Base-by-base conservation (phyloP, 2,797 vertebrate species). In the Zalophus californianus region DNA sequence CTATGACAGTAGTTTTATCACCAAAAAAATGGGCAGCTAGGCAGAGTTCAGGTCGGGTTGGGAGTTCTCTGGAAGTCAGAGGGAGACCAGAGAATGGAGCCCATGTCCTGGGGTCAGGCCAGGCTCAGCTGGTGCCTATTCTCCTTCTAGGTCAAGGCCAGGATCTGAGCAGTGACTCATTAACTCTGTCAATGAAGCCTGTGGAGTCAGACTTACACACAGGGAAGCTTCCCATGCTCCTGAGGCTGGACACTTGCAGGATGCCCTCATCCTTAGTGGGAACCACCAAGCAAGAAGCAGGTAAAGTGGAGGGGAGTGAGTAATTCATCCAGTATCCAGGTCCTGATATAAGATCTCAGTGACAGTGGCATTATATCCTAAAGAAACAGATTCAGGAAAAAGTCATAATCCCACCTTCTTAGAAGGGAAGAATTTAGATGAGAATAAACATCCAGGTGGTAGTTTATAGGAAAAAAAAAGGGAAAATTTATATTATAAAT, bases 121-220 rank as follows among this genome's bases (percentile, higher is more conserved):
- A 56, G 15, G 2, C 3, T 15, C 0, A 0, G 15, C n/a, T 75
- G 27, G 38, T 5, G 11, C 25, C 29, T 50, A 6, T 2, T 75
- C 2, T 66, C 75, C 70, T 84, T 50, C 7, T 0, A n/a, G n/a
- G 25, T 70, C 58, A 85, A 79, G 21, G 3, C 6, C n/a, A 3
- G 23, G 29, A 75, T 35, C 2, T 21, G 27, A 90, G 60, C 54
- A 23, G 32, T n/a, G 35, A 50, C 8, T 52, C 62, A 75, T 5
- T 68, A 1, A 2, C 5, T 60, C 7, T 1, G 1, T 41, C 44
- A 72, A 2, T 54, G 41, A 83, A 62, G 18, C 38, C 15, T 16
- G 3, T 2, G 14, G 10, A 56, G 54, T 73, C 4, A 2, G 2
- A 4, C 8, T 38, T 6, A 27, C 5, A 60, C 1, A 48, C 13